Evolutionary conservation across 2,797 vertebrate species (phyloP), one percentile per base, ranked within the genome.

Genomic region (Hozukius guyotensis): DNA sequence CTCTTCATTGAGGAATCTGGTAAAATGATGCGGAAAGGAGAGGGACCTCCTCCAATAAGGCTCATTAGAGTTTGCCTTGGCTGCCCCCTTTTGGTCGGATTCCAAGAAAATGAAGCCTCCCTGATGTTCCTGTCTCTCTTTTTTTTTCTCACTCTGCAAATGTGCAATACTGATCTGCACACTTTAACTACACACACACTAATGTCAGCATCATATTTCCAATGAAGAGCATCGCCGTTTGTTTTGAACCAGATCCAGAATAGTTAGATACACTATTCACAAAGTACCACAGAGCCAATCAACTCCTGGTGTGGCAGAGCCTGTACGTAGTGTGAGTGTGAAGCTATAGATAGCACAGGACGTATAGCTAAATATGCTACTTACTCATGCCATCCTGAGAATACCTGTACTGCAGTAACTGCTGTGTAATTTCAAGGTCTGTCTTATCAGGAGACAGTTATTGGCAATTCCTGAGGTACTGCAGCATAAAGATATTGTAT

Each of bases 31-130:
- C 76, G 4, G 84, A 92, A n/a, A 78, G 74, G 75, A 83, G 67
- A 31, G 64, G 73, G 69, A 72, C 77, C 66, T 77, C 81, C 83
- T 89, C 77, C 81, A 85, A 84, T 67, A 67, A 78, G 79, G 74
- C 80, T 83, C 66, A 71, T 89, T 93, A 94, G 73, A 88, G 87
- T 92, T 96, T 95, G 94, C 87, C 78, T 96, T 91, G 93, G 91
- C 95, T 96, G 95, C 95, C 96, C 95, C 92, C 96, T 96, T 94
- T 95, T 96, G 95, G 94, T 95, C 72, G 88, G 60, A 86, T 91
- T 95, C 94, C 92, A 94, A 93, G 86, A 88, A 88, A 89, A 79
- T 68, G 32, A 87, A 82, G 62, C 71, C 82, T 82, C 82, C 46
- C 84, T 87, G 83, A 65, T 84, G 84, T 73, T 42, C 42, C 42